phyloP scores from a whole-genome alignment of 2,888 invertebrate species.

The Phanerotoma sp. region DNA sequence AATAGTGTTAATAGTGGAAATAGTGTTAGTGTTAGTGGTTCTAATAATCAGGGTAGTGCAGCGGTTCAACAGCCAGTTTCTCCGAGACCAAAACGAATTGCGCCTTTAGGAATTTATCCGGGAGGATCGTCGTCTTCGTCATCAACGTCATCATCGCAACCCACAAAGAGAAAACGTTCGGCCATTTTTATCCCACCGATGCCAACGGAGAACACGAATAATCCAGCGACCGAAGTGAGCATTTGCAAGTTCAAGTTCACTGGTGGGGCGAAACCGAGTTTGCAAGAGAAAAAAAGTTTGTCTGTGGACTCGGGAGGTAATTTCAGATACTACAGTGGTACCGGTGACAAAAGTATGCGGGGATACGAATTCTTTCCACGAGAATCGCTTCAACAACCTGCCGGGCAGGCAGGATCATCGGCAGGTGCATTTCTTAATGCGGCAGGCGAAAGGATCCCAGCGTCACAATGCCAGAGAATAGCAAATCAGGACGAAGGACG shows the following conservation, averaged over 20 bases:
- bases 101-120: conserved; percentile 56
- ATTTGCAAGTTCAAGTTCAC: conserved; percentile 94
- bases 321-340: conserved; percentile 83
- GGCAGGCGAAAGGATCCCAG: conserved; percentile 61
- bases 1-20: no score
- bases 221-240: conserved; percentile 81
- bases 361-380: conserved; percentile 78
- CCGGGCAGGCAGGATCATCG: conserved; percentile 58
- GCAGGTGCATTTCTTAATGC: conserved; percentile 58
- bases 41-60: no score
- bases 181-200: conserved; percentile 84
- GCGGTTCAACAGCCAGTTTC: conserved; percentile 38
- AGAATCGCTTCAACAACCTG: conserved; percentile 67
- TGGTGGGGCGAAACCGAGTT: conserved; percentile 83
- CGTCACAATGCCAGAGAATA: conserved; percentile 39
- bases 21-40: no score
- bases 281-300: conserved; percentile 90
- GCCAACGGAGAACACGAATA: conserved; percentile 71
- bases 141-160: conserved; percentile 48
- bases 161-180: conserved; percentile 74
- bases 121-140: no score
- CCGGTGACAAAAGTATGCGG: conserved; percentile 76
- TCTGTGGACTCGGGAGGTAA: conserved; percentile 89
- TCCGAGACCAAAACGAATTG: conserved; percentile 59
- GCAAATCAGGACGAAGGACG: conserved; percentile 52